Evolutionary conservation across 2,888 invertebrate genomes (phyloP).

Genomic region (Willowsia nigromaculata): DNA sequence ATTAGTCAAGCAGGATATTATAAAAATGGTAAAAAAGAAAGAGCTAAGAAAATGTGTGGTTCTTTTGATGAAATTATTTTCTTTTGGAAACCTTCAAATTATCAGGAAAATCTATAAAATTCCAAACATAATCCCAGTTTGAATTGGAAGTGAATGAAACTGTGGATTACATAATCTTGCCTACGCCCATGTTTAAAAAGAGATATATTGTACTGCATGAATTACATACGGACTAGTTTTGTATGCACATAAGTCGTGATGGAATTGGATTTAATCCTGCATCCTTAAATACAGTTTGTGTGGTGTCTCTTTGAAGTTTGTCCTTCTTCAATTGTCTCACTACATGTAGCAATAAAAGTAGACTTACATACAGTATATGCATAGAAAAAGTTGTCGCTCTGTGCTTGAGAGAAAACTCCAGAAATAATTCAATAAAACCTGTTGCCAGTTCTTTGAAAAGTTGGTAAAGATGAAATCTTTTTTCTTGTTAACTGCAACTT

Average conservation of each 20-base stretch:
- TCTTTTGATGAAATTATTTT: conserved; percentile 62
- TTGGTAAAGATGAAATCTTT: conserved; percentile 12
- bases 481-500: background rate
- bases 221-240: too few species aligned
- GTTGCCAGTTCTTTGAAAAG: conserved; percentile 21
- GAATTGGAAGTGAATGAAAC: conserved; percentile 56
- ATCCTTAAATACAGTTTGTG: too few species aligned
- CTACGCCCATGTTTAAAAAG: conserved; percentile 58
- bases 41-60: conserved; percentile 37
- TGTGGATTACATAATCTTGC: conserved; percentile 50
- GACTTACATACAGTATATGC: background rate
- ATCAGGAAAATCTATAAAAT: conserved; percentile 63
- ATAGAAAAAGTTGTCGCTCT: conserved; percentile 1
- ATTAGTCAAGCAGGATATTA: conserved; percentile 60
- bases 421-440: background rate
- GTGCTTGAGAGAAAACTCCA: background rate
- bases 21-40: conserved; percentile 18
- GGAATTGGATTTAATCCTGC: too few species aligned
- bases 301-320: too few species aligned
- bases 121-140: conserved; percentile 52
- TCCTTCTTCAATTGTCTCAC: background rate
- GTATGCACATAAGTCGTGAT: too few species aligned
- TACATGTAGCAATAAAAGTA: background rate
- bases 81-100: conserved; percentile 3
- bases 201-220: background rate